Evolutionary conservation across 2,113 vertebrate species (phyloP), one percentile per base, ranked within the genome.

Genomic region (Stigmatopora argus): DNA sequence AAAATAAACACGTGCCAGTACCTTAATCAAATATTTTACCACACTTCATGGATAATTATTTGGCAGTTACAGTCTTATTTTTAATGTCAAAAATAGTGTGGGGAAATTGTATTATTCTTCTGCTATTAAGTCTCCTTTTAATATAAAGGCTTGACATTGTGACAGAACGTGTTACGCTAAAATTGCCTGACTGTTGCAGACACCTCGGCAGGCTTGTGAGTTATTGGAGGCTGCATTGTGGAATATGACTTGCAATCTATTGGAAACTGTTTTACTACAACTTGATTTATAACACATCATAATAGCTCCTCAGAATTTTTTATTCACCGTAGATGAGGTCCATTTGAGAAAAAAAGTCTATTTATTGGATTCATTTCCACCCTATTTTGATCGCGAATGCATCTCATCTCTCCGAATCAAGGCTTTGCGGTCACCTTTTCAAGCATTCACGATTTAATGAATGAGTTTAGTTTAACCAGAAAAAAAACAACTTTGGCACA

Each of bases 401-500:
- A 67, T 57, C 34, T 56, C 13, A 46, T 62, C 19, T 45, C 45
- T 48, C 7, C 31, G 5, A 41, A 61, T 12, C 2, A 38, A 38
- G 64, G 18, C 51, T 21, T 47, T 49, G 18, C 21, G 34, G 6
- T 7, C 53, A 53, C 0, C 44, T 44, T 67, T 55, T 23, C 52
- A 49, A 55, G 21, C 59, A 52, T 46, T 44, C 13, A 35, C 35
- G n/a, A 31, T 70, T 19, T 17, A 31, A 23, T 61, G 17, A 63
- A 7, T 62, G 13, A 1, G 26, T 62, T 34, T 18, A 34, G 6
- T 35, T 48, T 51, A 11, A 4, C 10, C 3, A 71, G 23, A 12
- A 55, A 34, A 53, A n/a, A 69, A 64, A 26, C 55, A 53, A 57
- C 19, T 66, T 31, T 53, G 23, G 74, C 35, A 56, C 57, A 57